These are phyloP conservation scores for Capreolus pygargus DNA, from an alignment of 2,113 vertebrate genomes.

Conservation along the genomic window DNA sequence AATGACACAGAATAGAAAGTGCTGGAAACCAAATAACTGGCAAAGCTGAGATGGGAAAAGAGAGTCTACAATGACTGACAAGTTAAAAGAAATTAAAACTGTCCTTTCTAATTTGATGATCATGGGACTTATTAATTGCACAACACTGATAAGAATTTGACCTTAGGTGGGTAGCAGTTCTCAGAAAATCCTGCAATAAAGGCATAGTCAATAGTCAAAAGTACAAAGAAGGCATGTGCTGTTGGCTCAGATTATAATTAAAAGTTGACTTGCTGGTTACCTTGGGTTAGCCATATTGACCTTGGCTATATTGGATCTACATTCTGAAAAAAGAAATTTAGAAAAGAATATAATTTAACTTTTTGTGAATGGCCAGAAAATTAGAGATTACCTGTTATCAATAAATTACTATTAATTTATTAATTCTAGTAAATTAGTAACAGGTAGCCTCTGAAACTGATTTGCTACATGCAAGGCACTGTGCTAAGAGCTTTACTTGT, in stretches of 20 bases:
- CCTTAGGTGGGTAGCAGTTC: background rate
- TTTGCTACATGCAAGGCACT: background rate
- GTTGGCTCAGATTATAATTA: background rate
- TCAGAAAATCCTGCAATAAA: constrained; percentile 43
- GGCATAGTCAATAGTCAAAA: constrained; percentile 3
- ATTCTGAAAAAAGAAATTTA: background rate
- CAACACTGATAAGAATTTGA: constrained; percentile 34
- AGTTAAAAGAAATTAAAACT: constrained; percentile 18
- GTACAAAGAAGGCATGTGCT: background rate
- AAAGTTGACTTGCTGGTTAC: background rate
- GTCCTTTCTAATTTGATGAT: background rate
- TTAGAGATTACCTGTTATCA: background rate
- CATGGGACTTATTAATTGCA: background rate
- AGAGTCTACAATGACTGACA: background rate
- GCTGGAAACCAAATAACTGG: background rate
- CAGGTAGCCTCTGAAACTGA: background rate
- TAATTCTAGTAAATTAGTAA: background rate
- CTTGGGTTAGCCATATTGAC: background rate
- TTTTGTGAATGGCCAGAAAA: background rate
- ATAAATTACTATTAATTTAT: background rate
- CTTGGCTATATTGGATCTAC: background rate
- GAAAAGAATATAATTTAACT: background rate
- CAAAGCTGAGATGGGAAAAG: background rate
- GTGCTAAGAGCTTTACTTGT: background rate
- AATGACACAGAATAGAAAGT: background rate